phyloP scores from a whole-genome alignment of 2,797 vertebrate genomes.

The Epinephelus malabaricus region DNA sequence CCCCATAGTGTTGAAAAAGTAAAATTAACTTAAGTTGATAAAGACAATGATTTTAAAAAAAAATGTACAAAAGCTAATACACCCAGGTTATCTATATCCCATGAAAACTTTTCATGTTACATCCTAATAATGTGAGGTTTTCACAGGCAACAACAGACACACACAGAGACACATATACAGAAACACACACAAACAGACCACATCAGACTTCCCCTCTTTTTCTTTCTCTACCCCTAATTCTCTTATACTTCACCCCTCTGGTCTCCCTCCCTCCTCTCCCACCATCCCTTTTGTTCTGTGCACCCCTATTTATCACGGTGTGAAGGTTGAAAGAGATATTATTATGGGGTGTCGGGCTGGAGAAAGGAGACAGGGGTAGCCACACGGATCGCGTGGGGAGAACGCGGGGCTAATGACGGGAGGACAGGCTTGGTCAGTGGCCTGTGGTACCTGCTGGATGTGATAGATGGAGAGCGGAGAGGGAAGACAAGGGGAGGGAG shows the following conservation, averaged over 20 bases:
- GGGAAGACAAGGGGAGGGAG: constrained; percentile 80
- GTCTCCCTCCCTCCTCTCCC: constrained; percentile 46
- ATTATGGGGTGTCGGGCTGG: constrained; percentile 95
- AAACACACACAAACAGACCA: not conserved
- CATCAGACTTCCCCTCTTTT: constrained; percentile 37
- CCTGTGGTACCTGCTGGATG: constrained; percentile 94
- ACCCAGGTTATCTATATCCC: not conserved
- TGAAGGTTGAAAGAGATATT: constrained; percentile 99
- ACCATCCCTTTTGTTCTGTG: constrained; percentile 94
- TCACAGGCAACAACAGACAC: not conserved
- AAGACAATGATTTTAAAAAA: not conserved
- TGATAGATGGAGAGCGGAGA: constrained; percentile 99
- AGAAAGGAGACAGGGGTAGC: constrained; percentile 99
- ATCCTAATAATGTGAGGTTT: not conserved
- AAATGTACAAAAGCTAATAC: not conserved
- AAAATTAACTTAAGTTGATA: not conserved
- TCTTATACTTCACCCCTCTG: constrained; percentile 53
- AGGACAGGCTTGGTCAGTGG: constrained; percentile 99
- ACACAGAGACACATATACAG: not conserved
- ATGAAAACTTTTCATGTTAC: not conserved
- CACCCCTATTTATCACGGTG: constrained; percentile 99
- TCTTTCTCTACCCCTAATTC: constrained; percentile 61
- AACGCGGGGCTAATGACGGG: constrained; percentile 98
- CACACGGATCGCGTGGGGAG: constrained; percentile 99
- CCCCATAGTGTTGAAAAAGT: not conserved